phyloP scores from a whole-genome alignment of 2,797 vertebrate genomes.

The Alfaro cultratus region DNA sequence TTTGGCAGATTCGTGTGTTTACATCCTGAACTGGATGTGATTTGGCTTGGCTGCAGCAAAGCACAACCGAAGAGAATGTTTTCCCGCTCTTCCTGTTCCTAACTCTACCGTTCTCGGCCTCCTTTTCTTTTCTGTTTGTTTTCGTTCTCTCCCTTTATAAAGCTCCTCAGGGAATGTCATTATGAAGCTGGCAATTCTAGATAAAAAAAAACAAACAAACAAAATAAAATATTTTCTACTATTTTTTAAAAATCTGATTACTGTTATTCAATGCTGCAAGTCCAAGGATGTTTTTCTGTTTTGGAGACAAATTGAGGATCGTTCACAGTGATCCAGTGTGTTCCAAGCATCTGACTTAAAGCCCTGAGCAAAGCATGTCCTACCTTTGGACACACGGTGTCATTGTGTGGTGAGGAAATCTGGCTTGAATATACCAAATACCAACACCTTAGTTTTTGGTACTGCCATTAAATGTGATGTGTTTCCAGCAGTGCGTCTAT shows the following conservation, averaged over 20 bases:
- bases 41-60: conserved; percentile 53
- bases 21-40: conserved; percentile 75
- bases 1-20: conserved; percentile 75
- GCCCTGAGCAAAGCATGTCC: neutral
- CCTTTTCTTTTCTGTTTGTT: conserved; percentile 31
- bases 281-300: conserved; percentile 55
- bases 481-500: neutral
- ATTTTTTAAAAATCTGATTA: conserved; percentile 48
- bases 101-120: conserved; percentile 23
- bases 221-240: too few relatives aligned
- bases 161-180: conserved; percentile 67
- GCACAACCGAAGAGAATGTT: conserved; percentile 57
- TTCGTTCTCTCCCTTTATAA: conserved; percentile 27
- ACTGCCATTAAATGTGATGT: neutral
- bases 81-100: conserved; percentile 48
- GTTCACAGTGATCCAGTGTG: conserved; percentile 13
- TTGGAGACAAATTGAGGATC: conserved; percentile 27
- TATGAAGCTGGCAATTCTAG: conserved; percentile 72
- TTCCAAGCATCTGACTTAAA: conserved; percentile 7
- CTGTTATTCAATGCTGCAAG: conserved; percentile 64
- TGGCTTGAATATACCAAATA: neutral
- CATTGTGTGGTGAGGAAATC: neutral
- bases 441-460: neutral
- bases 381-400: neutral
- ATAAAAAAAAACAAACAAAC: conserved; percentile 64